phyloP scores from a whole-genome alignment of 2,113 vertebrate genomes.

The Sinocyclocheilus anophthalmus region DNA sequence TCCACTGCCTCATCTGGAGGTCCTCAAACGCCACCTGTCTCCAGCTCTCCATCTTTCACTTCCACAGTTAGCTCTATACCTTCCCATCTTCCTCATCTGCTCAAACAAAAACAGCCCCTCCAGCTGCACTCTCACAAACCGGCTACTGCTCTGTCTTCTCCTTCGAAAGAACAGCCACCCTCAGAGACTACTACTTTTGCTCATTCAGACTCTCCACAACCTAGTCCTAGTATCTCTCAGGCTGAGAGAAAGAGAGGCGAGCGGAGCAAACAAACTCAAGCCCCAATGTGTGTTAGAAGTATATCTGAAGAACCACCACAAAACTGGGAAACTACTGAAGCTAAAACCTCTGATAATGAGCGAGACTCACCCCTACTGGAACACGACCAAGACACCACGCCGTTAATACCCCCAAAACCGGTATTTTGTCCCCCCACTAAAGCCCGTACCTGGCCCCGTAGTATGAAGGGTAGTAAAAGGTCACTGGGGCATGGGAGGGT shows the following conservation, averaged over 20 bases:
- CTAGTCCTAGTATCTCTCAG: conserved; percentile 55
- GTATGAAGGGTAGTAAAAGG: conserved; percentile 70
- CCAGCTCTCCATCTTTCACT: conserved; percentile 66
- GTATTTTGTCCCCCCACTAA: conserved; percentile 80
- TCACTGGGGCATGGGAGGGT: conserved; percentile 61
- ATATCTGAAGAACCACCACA: conserved; percentile 68
- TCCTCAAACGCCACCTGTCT: conserved; percentile 70
- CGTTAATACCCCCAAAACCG: conserved; percentile 74
- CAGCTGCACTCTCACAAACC: conserved; percentile 63
- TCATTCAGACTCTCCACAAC: conserved; percentile 51
- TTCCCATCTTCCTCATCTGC: conserved; percentile 62
- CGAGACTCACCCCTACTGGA: conserved; percentile 75
- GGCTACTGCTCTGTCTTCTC: conserved; percentile 47
- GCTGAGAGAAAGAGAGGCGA: conserved; percentile 53
- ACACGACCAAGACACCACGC: conserved; percentile 73
- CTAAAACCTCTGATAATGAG: conserved; percentile 73
- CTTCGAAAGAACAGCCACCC: conserved; percentile 62
- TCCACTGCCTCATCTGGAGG: conserved; percentile 67
- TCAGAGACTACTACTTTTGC: conserved; percentile 39
- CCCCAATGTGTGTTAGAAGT: conserved; percentile 63
- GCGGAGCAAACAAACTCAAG: conserved; percentile 57
- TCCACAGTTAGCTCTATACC: conserved; percentile 65
- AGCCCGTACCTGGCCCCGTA: conserved; percentile 79
- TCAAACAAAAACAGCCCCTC: conserved; percentile 63
- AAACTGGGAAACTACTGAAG: conserved; percentile 40